Conservation (phyloP, 2,888 invertebrate genomes). For the Diachrysia chrysitis region DNA sequence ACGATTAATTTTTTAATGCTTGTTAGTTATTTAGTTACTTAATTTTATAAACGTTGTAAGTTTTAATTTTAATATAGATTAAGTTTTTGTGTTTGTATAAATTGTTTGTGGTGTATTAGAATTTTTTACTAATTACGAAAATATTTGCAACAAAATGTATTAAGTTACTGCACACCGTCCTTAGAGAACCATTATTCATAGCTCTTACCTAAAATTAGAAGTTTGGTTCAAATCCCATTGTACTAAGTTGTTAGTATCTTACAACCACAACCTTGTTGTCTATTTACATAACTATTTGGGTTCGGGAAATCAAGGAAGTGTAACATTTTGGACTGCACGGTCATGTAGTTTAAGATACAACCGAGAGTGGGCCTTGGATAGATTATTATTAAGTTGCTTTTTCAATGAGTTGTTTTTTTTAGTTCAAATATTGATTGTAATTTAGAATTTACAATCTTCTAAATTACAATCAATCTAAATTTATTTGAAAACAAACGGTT, state of each 20-base stretch:
- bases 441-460: too few species aligned
- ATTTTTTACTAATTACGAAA: not conserved
- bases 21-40: too few species aligned
- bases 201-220: conserved; percentile 2
- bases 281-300: not conserved
- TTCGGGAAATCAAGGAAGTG: not conserved
- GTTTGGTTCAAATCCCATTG: not conserved
- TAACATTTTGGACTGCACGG: not conserved
- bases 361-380: not conserved
- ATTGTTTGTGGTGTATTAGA: too few species aligned
- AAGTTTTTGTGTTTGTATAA: too few species aligned
- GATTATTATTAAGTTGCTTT: not conserved
- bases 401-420: not conserved
- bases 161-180: not conserved
- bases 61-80: too few species aligned
- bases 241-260: not conserved
- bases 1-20: too few species aligned
- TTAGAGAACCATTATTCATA: not conserved
- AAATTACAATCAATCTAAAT: too few species aligned
- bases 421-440: not conserved
- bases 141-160: not conserved
- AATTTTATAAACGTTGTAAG: too few species aligned
- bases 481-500: too few species aligned
- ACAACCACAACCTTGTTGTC: not conserved
- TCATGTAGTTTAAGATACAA: not conserved